Base-by-base conservation (phyloP, 2,888 invertebrate genomes). In the Oxytorus armatus region DNA sequence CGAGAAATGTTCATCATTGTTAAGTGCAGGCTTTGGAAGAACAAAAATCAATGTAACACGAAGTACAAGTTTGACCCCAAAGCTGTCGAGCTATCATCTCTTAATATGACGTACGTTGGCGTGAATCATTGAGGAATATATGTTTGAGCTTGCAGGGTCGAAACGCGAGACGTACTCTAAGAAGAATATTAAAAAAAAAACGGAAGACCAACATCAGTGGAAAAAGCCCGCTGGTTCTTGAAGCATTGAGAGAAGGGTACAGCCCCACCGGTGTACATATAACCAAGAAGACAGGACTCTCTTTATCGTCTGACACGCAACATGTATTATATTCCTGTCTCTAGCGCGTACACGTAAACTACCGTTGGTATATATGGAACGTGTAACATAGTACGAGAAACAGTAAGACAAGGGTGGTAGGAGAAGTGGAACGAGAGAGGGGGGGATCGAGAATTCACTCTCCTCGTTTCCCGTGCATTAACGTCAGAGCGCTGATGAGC, bases 401-500 rank as follows among this genome's bases (percentile, higher is more conserved):
- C 47, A 16, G 33, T 25, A 33, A 75, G 47, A 66, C 51, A 63
- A 36, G 68, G 39, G 14, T 18, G 14, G 7, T 23, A 39, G 25
- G 36, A 44, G 42, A 53, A 47, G 75, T 29, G 44, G 53, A 16
- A 51, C 39, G 74, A 51, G 44, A 10, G 16, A 16, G 55, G 14
- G 23, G 53, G 57, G 29, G 18, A 21, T 36, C 14, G 47, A 61
- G 72, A 44, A 78, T 80, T 75, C 66, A 55, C 36, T 75, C 65
- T 65, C 76, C 49, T 42, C 57, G 25, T 49, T 72, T 23, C 25
- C 61, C 59, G 78, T 51, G 77, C 59, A 83, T 84, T 74, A 79
- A 81, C 74, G 77, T 70, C 76, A 78, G 72, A 47, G 72, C 53
- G 47, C 42, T 73, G 70, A 63, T 78, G 82, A 84, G 77, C 74